Percentiles rank a stretch among this genome's conserved stretches.
These are phyloP conservation scores for Chondrilla cf. caribensis DNA, from an alignment of 37 sponge, comb jelly and placozoan genomes.

Conservation along the genomic window DNA sequence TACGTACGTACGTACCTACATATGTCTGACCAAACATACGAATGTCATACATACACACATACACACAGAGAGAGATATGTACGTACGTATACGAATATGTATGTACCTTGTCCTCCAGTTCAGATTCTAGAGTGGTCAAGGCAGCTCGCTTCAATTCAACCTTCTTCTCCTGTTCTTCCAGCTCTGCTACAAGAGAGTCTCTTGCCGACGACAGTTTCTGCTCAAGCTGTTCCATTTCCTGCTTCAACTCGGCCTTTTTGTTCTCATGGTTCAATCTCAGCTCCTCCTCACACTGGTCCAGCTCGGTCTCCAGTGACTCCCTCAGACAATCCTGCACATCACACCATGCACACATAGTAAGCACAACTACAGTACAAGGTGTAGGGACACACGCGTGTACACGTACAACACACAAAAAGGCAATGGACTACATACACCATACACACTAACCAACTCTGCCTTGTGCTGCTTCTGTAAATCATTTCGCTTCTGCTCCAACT, in stretches of 20 bases:
- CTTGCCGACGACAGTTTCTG: neutral
- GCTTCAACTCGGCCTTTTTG: neutral
- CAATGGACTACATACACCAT: too few relatives aligned
- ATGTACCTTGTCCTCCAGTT: too few relatives aligned
- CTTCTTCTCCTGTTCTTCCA: too few relatives aligned
- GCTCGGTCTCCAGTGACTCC: neutral
- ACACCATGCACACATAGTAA: neutral
- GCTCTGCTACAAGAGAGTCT: neutral
- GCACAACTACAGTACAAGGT: too few relatives aligned
- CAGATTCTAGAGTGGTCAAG: too few relatives aligned
- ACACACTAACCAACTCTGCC: conserved; percentile 28
- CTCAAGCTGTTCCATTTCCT: neutral
- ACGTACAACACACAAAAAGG: too few relatives aligned
- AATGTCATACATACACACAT: too few relatives aligned
- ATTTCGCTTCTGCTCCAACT: conserved; percentile 21
- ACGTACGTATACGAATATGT: too few relatives aligned
- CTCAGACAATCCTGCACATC: neutral
- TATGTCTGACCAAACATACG: too few relatives aligned
- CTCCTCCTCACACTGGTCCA: neutral
- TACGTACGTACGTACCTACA: too few relatives aligned
- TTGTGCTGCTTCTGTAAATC: conserved; percentile 29
- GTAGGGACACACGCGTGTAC: neutral
- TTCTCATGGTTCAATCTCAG: neutral
- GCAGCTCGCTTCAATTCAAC: conserved; percentile 6
- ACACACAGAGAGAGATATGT: too few relatives aligned